Evolutionary conservation across 2,797 vertebrate genomes (phyloP), one percentile per base, ranked within the genome.

Genomic region (Crax fasciolata): DNA sequence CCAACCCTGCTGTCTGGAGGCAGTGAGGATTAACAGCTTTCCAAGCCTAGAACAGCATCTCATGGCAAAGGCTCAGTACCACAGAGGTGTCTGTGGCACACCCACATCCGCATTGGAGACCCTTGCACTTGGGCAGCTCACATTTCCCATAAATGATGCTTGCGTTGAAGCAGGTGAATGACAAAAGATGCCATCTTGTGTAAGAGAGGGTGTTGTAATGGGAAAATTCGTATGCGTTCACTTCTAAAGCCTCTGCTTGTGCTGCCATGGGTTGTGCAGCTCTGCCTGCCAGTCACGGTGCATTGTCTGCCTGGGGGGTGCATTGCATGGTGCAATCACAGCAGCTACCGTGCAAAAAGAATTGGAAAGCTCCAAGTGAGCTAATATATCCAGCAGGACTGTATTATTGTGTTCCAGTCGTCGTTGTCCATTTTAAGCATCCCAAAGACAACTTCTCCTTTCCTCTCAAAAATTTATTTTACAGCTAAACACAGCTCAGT

Each of bases 361-460:
- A 12, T 20, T 6, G 19, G 18, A 46, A 43, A 44, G 18, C n/a
- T 21, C 61, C 13, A 20, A 35, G 13, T 5, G 18, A 35, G 24
- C 21, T 90, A 18, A 52, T 51, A 48, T 74, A 27, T 79, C 48
- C 43, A 11, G 11, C 38, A 28, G 28, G 55, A 17, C 25, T 51
- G 43, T 13, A 30, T 58, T 83, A 27, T 61, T 10, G 9, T n/a
- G n/a, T 66, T 70, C 46, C 41, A 28, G 11, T n/a, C 23, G 32
- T 44, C 16, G n/a, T 44, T 30, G 41, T 28, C 12, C 23, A 12
- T 54, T 86, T 89, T 23, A 89, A 93, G n/a, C 67, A 89, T 21
- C 39, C 32, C 20, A 58, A n/a, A 43, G 16, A 24, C 41, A 55
- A 46, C 38, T 91, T 5, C 8, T 28, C 6, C 30, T 90, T 84